Percentiles rank a stretch among this genome's conserved stretches.
phyloP scores from a whole-genome alignment of 2,888 invertebrate species.

The Caenorhabditis plicata region DNA sequence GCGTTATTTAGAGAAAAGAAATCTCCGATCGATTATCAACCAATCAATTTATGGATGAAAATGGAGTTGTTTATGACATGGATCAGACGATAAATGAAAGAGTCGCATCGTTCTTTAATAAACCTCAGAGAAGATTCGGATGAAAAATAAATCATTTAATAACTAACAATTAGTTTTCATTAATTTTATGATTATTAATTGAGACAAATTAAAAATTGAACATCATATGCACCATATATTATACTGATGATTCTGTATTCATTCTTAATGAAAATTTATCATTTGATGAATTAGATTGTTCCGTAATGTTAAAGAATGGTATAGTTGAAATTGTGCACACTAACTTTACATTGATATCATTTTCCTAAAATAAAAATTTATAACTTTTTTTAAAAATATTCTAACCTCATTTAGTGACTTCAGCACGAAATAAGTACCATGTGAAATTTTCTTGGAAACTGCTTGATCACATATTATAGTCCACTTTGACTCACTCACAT shows the following conservation, averaged over 20 bases:
- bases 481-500: slow-evolving; percentile 79
- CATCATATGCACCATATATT: not conserved
- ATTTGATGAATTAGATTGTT: slow-evolving; percentile 72
- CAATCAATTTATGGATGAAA: slow-evolving; percentile 47
- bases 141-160: slow-evolving; percentile 4
- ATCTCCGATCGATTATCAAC: slow-evolving; percentile 35
- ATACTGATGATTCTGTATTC: slow-evolving; percentile 46
- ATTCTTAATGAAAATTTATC: slow-evolving; percentile 47
- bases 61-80: slow-evolving; percentile 44
- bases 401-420: slow-evolving; percentile 68
- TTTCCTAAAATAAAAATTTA: slow-evolving; percentile 20
- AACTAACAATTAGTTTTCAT: not conserved
- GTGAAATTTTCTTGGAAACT: slow-evolving; percentile 81
- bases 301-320: slow-evolving; percentile 90
- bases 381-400: not conserved
- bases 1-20: slow-evolving; percentile 29
- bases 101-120: slow-evolving; percentile 32
- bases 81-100: slow-evolving; percentile 40
- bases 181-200: not conserved
- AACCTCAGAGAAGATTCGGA: slow-evolving; percentile 30
- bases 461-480: slow-evolving; percentile 65
- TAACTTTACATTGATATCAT: slow-evolving; percentile 86
- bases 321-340: slow-evolving; percentile 82
- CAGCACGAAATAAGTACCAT: slow-evolving; percentile 85
- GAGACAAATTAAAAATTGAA: not conserved